Evolutionary conservation across 37 sponge, comb jelly and placozoan species (phyloP).

Genomic region (Oopsacas minuta): DNA sequence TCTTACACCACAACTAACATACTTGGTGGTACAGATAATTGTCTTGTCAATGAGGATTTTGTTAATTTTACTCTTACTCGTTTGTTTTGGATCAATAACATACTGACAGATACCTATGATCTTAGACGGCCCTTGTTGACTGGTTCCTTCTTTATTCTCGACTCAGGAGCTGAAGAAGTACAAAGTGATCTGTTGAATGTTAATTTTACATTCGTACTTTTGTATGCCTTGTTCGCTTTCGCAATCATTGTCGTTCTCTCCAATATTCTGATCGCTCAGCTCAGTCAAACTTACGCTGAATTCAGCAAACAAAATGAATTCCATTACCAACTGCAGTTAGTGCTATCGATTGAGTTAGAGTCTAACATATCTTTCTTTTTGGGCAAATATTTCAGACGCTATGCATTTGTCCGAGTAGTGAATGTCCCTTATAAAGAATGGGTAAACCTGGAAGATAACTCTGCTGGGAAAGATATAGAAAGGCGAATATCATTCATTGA

Average conservation of each 20-base stretch:
- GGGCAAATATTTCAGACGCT: conserved; percentile 7
- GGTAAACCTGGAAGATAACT: neutral
- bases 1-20: neutral
- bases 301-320: conserved; percentile 10
- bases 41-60: neutral
- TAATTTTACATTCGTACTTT: neutral
- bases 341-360: neutral
- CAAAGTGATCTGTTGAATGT: neutral
- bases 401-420: neutral
- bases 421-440: neutral
- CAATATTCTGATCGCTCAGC: neutral
- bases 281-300: neutral
- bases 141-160: neutral
- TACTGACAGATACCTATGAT: neutral
- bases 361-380: conserved; percentile 5
- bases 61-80: neutral
- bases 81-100: neutral
- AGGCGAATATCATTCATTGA: conserved; percentile 1
- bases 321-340: conserved; percentile 17
- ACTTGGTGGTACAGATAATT: neutral
- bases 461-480: neutral
- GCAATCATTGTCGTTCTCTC: neutral
- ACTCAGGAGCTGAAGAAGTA: neutral
- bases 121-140: neutral
- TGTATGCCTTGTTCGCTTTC: neutral